Evolutionary conservation across 2,888 invertebrate species (phyloP), one percentile per base, ranked within the genome.

Genomic region (Psococerastis gibbosa): DNA sequence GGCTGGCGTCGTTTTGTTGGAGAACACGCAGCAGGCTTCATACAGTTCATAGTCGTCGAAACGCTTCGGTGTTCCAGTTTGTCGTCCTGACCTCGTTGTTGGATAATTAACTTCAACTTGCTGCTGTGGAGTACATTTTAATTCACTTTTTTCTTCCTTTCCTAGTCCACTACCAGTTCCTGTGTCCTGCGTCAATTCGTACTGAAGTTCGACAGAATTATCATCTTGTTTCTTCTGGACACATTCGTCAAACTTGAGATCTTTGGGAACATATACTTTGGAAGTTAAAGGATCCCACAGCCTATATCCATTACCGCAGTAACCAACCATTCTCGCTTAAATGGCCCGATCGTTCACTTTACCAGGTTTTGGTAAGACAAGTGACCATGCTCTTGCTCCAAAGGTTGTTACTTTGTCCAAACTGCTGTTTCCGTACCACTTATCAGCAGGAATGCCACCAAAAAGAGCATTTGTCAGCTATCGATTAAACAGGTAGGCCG

Each of bases 191-290:
- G n/a, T n/a, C n/a, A n/a, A n/a, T n/a, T n/a, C n/a, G n/a, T n/a
- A n/a, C n/a, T n/a, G n/a, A n/a, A n/a, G n/a, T n/a, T n/a, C n/a
- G n/a, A n/a, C n/a, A n/a, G n/a, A n/a, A n/a, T n/a, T n/a, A n/a
- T n/a, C n/a, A n/a, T n/a, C n/a, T n/a, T n/a, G n/a, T n/a, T n/a
- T 49, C 43, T 45, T 41, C 22, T 43, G 23, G 22, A 35, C 23
- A 31, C 9, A 44, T 46, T 52, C 52, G 42, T 51, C 45, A 35
- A 53, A 51, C 45, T n/a, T 47, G 18, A 53, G 50, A 18, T 48
- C 46, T 9, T 43, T 32, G 9, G 42, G 44, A 13, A 42, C 33
- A 9, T 42, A 5, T 15, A 48, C 35, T 41, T 43, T 13, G 13
- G 22, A 38, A n/a, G n/a, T n/a, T n/a, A n/a, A n/a, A n/a, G n/a